These are phyloP conservation scores for Agrochola lota DNA, from an alignment of 2,888 invertebrate genomes.

Conservation along the genomic window DNA sequence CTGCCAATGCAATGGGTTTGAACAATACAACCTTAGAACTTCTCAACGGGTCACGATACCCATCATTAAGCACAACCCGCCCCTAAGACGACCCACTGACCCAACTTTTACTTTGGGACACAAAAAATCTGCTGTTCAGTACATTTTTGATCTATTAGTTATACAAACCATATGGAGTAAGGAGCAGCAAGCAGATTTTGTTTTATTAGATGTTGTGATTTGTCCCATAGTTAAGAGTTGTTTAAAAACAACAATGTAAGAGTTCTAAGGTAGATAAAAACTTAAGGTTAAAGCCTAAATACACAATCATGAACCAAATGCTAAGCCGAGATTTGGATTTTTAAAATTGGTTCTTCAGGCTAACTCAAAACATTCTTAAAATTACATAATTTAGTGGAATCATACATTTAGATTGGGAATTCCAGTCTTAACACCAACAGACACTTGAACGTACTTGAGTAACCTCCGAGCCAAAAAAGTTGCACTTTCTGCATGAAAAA, in stretches of 20 bases:
- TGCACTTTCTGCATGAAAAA: conserved; percentile 77
- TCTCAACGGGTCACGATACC: background rate
- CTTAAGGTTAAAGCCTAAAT: background rate
- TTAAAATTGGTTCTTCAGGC: background rate
- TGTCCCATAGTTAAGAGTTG: too few relatives aligned
- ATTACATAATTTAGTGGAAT: conserved; percentile 34
- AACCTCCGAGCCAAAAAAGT: conserved; percentile 80
- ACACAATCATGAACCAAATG: background rate
- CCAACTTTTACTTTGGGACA: too few relatives aligned
- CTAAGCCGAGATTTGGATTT: background rate
- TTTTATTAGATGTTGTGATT: background rate
- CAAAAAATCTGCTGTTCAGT: background rate
- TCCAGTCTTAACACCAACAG: conserved; percentile 84
- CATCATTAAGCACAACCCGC: too few relatives aligned
- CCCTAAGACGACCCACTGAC: too few relatives aligned
- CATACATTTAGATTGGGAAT: conserved; percentile 85
- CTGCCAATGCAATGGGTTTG: background rate
- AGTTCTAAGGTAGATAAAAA: background rate
- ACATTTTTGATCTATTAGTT: background rate
- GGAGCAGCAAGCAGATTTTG: background rate
- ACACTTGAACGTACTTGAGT: conserved; percentile 84
- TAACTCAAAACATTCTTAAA: background rate
- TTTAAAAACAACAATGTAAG: background rate
- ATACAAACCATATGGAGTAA: background rate
- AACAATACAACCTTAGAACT: too few relatives aligned